These are phyloP conservation scores for Scaptomyza hsui DNA, from an alignment of 1,140 invertebrate species.

Conservation along the genomic window DNA sequence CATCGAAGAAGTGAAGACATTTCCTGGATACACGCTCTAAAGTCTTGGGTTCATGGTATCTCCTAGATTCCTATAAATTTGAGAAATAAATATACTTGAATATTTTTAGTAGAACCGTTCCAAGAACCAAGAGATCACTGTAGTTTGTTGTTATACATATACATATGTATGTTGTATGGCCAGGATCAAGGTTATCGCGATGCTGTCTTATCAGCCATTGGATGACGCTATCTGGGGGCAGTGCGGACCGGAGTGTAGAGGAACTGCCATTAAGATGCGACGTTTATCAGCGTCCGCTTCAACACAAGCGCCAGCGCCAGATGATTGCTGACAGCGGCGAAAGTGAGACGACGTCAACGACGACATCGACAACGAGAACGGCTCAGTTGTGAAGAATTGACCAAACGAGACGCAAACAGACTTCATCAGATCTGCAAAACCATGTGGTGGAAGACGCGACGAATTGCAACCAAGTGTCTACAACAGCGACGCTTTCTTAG, in stretches of 20 bases:
- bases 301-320: constrained; percentile 12
- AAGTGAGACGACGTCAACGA: constrained; percentile 24
- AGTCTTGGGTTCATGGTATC: too few relatives aligned
- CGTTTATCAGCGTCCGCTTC: constrained; percentile 46
- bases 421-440: background rate
- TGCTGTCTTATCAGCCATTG: constrained; percentile 29
- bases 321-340: constrained; percentile 54
- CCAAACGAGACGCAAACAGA: constrained; percentile 7
- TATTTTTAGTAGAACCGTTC: background rate
- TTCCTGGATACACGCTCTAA: too few relatives aligned
- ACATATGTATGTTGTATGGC: constrained; percentile 2
- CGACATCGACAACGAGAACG: too few relatives aligned
- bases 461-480: constrained; percentile 39
- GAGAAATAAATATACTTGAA: background rate
- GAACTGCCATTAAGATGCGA: constrained; percentile 3
- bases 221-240: constrained; percentile 28
- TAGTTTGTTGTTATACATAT: background rate
- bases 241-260: background rate
- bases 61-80: too few relatives aligned
- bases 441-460: constrained; percentile 62
- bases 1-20: too few relatives aligned
- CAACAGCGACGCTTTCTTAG: background rate
- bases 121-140: background rate
- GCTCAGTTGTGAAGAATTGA: constrained; percentile 22
- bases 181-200: constrained; percentile 74